Base-by-base conservation (phyloP, 2,888 invertebrate species). In the Argynnis bischoffii region DNA sequence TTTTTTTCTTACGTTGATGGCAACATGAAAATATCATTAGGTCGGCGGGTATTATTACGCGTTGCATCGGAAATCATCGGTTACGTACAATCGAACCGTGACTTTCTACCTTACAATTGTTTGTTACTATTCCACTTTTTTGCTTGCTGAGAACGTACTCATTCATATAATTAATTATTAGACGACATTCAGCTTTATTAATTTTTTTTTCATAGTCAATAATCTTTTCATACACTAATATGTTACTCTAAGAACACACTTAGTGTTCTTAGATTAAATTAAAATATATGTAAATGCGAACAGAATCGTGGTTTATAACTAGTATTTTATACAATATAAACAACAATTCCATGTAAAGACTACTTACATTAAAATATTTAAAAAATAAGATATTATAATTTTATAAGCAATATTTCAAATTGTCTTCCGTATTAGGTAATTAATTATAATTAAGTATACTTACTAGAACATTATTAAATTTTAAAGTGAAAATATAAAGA, bases 1-100 rank as follows among this genome's bases (percentile, higher is more conserved):
- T 51, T 16, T 51, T 51, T 51, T 61, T 41, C 50, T 14, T 8
- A 15, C 21, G 21, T 11, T 16, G 50, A 61, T 61, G 35, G 18
- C n/a, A 61, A 51, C 51, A 51, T 61, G 50, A 61, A 51, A 61
- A 61, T 61, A 61, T 61, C 41, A 61, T 61, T 61, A 61, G 61
- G 61, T 61, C 61, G 50, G 51, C 51, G 50, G 61, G 79, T 80
- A 59, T 59, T 79, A 86, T 86, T 85, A 85, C 79, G 82, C 86
- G 83, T 69, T 83, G 85, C 84, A 87, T 84, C 83, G 82, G 81
- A 87, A 86, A 86, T 87, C 80, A 86, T 80, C 76, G 83, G 81
- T 79, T 81, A 77, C 77, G 78, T 69, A 69, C 69, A 71, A 75
- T 77, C 74, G 74, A 81, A 80, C 81, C 79, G 79, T 81, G 79